phyloP scores from a whole-genome alignment of 2,113 vertebrate genomes.

The Plecotus auritus region DNA sequence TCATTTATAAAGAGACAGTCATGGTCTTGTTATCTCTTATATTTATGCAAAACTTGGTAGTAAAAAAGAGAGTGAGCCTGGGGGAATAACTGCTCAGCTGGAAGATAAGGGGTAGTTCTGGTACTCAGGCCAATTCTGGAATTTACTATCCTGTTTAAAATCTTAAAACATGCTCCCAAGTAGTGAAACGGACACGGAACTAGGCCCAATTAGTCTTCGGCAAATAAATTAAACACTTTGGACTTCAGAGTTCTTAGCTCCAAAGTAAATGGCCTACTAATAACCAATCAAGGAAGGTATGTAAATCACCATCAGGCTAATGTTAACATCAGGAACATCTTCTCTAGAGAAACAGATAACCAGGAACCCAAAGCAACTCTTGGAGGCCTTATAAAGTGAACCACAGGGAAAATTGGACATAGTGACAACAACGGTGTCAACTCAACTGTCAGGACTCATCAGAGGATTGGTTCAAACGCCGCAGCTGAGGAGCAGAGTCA shows the following conservation, averaged over 20 bases:
- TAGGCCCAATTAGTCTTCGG: background rate
- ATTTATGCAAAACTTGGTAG: constrained; percentile 20
- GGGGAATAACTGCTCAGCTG: background rate
- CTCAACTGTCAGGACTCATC: background rate
- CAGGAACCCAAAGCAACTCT: background rate
- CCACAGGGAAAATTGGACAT: background rate
- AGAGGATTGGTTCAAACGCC: background rate
- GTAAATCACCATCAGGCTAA: background rate
- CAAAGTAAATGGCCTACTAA: background rate
- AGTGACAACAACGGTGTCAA: background rate
- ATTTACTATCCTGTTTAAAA: background rate
- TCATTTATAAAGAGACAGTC: background rate
- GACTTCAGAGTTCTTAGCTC: background rate
- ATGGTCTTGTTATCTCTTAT: background rate
- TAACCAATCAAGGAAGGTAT: background rate
- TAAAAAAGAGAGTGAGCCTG: background rate
- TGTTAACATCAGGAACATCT: background rate
- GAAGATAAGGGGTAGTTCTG: background rate
- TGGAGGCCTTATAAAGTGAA: background rate
- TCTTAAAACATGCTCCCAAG: background rate
- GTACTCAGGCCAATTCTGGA: background rate
- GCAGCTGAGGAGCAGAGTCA: background rate
- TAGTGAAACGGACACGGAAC: background rate
- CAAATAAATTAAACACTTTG: background rate
- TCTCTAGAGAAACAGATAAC: background rate